These are phyloP conservation scores for Troilus luridus DNA, from an alignment of 2,888 invertebrate species.

Conservation along the genomic window DNA sequence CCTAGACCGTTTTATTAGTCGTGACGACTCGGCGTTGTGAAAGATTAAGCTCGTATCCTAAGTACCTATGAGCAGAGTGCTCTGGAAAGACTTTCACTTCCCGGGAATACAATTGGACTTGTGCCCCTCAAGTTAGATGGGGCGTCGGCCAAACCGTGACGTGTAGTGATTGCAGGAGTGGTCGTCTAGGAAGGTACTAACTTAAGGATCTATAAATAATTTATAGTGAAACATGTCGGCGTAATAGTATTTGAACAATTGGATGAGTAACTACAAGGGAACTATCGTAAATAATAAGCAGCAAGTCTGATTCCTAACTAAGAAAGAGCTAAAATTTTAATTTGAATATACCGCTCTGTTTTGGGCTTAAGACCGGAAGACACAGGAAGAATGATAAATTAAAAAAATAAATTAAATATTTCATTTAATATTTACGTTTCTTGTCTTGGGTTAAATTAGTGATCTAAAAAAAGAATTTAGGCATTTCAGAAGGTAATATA, in stretches of 20 bases:
- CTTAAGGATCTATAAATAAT: background rate
- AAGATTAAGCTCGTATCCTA: background rate
- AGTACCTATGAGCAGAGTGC: background rate
- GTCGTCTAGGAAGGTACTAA: background rate
- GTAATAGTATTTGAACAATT: background rate
- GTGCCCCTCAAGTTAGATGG: constrained; percentile 25
- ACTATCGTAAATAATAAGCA: background rate
- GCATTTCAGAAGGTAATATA: too few relatives aligned
- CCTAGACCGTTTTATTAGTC: background rate
- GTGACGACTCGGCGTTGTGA: background rate
- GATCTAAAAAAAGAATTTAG: too few relatives aligned
- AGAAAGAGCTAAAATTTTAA: too few relatives aligned
- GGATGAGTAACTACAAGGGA: background rate
- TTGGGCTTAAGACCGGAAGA: too few relatives aligned
- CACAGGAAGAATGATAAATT: too few relatives aligned
- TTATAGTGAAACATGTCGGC: background rate
- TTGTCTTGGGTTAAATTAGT: too few relatives aligned
- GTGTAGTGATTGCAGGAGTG: background rate
- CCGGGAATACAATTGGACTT: constrained; percentile 27
- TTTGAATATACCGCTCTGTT: too few relatives aligned
- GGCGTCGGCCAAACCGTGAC: background rate
- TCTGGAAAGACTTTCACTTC: constrained; percentile 27
- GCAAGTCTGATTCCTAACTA: too few relatives aligned
- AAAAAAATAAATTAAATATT: too few relatives aligned
- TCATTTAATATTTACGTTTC: too few relatives aligned